Evolutionary conservation across 1,140 invertebrate genomes (phyloP), one percentile per base, ranked within the genome.

Genomic region (Drosophila punjabiensis): DNA sequence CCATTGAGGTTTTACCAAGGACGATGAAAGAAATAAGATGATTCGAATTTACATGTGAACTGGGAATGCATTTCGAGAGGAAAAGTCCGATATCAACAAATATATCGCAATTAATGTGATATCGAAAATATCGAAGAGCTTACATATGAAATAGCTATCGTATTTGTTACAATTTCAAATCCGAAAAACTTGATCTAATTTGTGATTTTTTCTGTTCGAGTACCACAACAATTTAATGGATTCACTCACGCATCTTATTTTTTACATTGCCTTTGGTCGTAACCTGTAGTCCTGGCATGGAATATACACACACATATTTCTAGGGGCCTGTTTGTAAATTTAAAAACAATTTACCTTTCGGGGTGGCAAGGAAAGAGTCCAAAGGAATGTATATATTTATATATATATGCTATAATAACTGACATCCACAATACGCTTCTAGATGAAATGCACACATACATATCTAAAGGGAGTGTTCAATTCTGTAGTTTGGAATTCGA

Each of bases 291-390:
- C 24, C 47, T 16, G 48, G 48, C 4, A n/a, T n/a, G n/a, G n/a
- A n/a, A n/a, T n/a, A 3, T 24, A 5, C 18, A 30, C 8, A 14
- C 1, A 10, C 9, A 52, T 32, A 28, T n/a, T 20, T 53, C 30
- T 53, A 20, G 13, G 53, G 53, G 33, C 52, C 5, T 37, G 48
- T 53, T 50, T 83, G 76, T 87, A 86, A 87, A 86, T 88, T 80
- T 67, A 68, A 80, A 87, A 78, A 84, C 48, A 78, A 77, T 81
- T 85, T 68, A 67, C 56, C 45, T 67, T 76, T 65, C 48, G 37
- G 30, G 35, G 16, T 24, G 39, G 16, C n/a, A 61, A 39, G 56
- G 24, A 20, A 14, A 16, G 37, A 39, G 35, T 56, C 20, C 47
- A 52, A 69, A 33, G 65, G 47, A 45, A 56, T 60, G 41, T 37